Evolutionary conservation across 2,888 invertebrate species (phyloP).

Genomic region (Agrotis clavis): DNA sequence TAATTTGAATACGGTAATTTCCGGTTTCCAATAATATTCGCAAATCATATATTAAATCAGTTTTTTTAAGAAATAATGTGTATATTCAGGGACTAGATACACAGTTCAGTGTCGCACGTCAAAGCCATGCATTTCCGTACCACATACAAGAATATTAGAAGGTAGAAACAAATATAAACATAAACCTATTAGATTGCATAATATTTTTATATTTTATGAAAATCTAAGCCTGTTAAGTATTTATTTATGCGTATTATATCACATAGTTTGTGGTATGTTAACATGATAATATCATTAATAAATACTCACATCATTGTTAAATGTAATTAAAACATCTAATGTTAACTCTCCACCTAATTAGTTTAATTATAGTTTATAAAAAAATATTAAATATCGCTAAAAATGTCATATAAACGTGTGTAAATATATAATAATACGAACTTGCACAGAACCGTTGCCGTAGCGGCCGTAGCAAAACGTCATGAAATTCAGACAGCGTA

Average conservation of each 20-base stretch:
- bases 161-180: background rate
- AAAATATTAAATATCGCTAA: slow-evolving; percentile 14
- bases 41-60: slow-evolving; percentile 13
- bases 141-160: slow-evolving; percentile 12
- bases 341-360: slow-evolving; percentile 41
- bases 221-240: slow-evolving; percentile 7
- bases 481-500: slow-evolving; percentile 57
- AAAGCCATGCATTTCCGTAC: slow-evolving; percentile 13
- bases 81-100: slow-evolving; percentile 2
- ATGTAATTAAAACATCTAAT: slow-evolving; percentile 40
- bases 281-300: slow-evolving; percentile 45
- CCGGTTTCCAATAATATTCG: slow-evolving; percentile 47
- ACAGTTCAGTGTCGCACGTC: slow-evolving; percentile 12
- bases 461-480: slow-evolving; percentile 52
- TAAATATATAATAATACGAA: background rate
- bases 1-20: slow-evolving; percentile 45
- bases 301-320: slow-evolving; percentile 39
- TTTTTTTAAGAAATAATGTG: slow-evolving; percentile 10
- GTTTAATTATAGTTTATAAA: slow-evolving; percentile 29
- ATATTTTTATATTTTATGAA: slow-evolving; percentile 30
- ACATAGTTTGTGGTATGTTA: slow-evolving; percentile 19
- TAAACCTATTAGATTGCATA: slow-evolving; percentile 37
- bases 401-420: slow-evolving; percentile 3
- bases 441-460: slow-evolving; percentile 16
- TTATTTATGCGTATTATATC: slow-evolving; percentile 36